Evolutionary conservation across 2,113 vertebrate species (phyloP).

Genomic region (Merops nubicus): DNA sequence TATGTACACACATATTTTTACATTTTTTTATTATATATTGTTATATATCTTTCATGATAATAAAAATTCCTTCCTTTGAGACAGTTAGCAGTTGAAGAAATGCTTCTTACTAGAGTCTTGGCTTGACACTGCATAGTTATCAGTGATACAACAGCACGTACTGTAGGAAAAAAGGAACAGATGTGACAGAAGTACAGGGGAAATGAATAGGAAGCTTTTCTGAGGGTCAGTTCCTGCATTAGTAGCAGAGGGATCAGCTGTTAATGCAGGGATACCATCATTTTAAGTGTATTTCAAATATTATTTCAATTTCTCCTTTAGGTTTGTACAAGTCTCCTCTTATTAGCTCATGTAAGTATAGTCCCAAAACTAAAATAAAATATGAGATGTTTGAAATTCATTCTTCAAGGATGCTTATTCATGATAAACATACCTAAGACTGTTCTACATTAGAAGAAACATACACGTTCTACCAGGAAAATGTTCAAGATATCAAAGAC

Average conservation of each 20-base stretch:
- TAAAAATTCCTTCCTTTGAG: not conserved
- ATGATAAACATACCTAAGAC: not conserved
- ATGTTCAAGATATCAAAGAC: not conserved
- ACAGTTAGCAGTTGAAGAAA: not conserved
- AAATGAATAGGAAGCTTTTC: not conserved
- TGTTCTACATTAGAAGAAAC: not conserved
- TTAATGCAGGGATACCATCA: not conserved
- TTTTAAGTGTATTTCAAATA: not conserved
- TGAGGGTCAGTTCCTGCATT: not conserved
- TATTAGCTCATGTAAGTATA: not conserved
- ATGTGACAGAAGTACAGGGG: not conserved
- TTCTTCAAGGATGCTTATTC: not conserved
- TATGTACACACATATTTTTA: too few relatives aligned
- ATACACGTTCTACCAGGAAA: not conserved
- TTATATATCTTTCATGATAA: not conserved
- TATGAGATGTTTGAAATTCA: not conserved
- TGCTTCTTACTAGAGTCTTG: not conserved
- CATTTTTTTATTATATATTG: too few relatives aligned
- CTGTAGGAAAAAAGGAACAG: not conserved
- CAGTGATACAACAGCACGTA: not conserved
- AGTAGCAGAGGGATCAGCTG: not conserved
- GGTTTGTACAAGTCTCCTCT: not conserved
- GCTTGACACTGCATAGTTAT: rapidly evolving
- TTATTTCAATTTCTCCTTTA: not conserved
- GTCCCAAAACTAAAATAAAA: not conserved